Conservation (phyloP, 2,113 vertebrate genomes). For the Macrotus californicus region DNA sequence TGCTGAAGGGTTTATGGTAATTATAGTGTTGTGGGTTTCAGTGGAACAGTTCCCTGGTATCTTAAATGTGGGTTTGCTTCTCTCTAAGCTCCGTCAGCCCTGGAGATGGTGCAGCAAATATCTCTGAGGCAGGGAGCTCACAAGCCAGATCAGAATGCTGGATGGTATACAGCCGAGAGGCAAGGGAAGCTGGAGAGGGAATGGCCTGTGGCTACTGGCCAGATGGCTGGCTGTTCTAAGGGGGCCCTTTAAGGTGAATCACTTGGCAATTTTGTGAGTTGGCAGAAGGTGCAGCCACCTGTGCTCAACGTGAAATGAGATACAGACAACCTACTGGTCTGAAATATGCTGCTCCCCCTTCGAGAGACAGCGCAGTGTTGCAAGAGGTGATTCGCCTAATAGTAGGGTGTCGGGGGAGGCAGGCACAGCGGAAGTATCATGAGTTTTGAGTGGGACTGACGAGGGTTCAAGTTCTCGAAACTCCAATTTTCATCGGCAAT, state of each 20-base stretch:
- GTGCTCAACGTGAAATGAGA: slow-evolving; percentile 51
- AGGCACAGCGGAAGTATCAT: rapidly evolving
- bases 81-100: not conserved
- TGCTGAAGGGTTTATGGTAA: slow-evolving; percentile 70
- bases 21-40: slow-evolving; percentile 55
- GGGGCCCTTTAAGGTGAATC: slow-evolving; percentile 59
- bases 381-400: not conserved
- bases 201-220: not conserved
- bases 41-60: slow-evolving; percentile 34
- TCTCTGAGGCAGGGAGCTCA: not conserved
- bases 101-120: not conserved
- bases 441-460: not conserved
- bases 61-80: slow-evolving; percentile 27
- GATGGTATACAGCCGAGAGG: not conserved
- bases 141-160: not conserved
- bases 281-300: slow-evolving; percentile 55
- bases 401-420: not conserved
- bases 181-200: not conserved
- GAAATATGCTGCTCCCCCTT: slow-evolving; percentile 3
- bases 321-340: slow-evolving; percentile 45
- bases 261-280: slow-evolving; percentile 44
- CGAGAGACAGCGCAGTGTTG: not conserved
- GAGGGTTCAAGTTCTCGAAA: not conserved
- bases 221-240: slow-evolving; percentile 43
- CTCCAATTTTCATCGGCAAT: rapidly evolving